A percentile compares a stretch with the other conserved stretches of the same genome.
phyloP scores from a whole-genome alignment of 2,113 vertebrate genomes.

The Sinocyclocheilus grahami region DNA sequence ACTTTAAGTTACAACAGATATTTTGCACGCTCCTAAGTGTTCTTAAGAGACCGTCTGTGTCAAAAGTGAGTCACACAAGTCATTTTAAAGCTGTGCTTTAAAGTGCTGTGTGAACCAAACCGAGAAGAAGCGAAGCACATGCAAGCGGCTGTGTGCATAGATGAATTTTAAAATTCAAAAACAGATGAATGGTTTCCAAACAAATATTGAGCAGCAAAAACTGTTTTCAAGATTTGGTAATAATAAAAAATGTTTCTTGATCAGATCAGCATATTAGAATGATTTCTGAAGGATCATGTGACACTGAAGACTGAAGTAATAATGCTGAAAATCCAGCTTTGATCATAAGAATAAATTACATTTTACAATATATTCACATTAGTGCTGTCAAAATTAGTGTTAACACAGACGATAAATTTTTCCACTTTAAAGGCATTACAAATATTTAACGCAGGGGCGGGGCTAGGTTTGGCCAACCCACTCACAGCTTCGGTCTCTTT shows the following conservation, averaged over 20 bases:
- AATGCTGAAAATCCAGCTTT: not conserved
- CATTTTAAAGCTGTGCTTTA: not conserved
- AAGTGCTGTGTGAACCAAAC: not conserved
- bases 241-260: not conserved
- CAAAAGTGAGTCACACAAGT: not conserved
- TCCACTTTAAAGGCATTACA: too few relatives aligned
- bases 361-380: too few relatives aligned
- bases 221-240: not conserved
- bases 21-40: not conserved
- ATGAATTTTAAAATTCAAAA: not conserved
- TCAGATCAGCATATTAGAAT: not conserved
- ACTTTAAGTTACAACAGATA: not conserved
- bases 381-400: too few relatives aligned
- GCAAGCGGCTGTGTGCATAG: not conserved
- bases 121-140: not conserved
- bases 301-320: conserved; percentile 2
- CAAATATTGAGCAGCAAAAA: not conserved
- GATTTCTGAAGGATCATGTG: not conserved
- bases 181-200: not conserved
- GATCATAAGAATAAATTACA: not conserved
- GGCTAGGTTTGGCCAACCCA: too few relatives aligned
- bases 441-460: too few relatives aligned
- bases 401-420: too few relatives aligned
- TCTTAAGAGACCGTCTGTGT: not conserved
- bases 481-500: too few relatives aligned